Evolutionary conservation across 1,140 invertebrate genomes (phyloP), one percentile per base, ranked within the genome.

Genomic region (Scaptomyza hsui): DNA sequence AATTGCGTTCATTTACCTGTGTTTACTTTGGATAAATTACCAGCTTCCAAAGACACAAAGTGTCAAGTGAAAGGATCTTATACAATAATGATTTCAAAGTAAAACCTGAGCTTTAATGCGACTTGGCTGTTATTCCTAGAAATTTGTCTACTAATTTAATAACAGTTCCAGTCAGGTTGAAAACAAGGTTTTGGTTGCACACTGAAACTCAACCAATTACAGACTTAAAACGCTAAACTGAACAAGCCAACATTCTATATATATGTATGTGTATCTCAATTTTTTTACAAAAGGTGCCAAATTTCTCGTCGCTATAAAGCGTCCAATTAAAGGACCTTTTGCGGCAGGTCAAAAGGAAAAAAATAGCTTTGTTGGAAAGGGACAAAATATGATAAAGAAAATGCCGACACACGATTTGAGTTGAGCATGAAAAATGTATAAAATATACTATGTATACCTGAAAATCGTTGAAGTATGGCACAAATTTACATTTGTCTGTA

Each of bases 401-500:
- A 75, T 67, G 61, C 63, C 52, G 26, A 45, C 39, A 47, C 44
- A 56, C 15, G 29, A 26, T 64, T 56, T 56, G 42, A 52, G 47
- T 44, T 68, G 52, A 49, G 53, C 52, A 67, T 74, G 59, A 86
- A 86, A 70, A 80, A 80, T 80, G 60, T 56, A 57, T 29, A 60
- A 72, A 61, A 68, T 15, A 35, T 19, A 29, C 18, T 15, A 45
- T 9, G 9, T 29, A 39, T 37, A 65, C 16, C 37, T 65, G 29
- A 39, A 24, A 80, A 52, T 70, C 73, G 47, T 72, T 85, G 42
- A 68, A 69, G 72, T 65, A 83, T 75, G 47, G 69, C 62, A 19
- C 59, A 41, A 77, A 86, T 79, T 77, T 78, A 75, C 59, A 75
- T 81, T 86, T 69, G 64, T 75, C 70, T 71, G 70, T 62, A 86